Evolutionary conservation across 2,888 invertebrate species (phyloP).

Genomic region (Digitonthophagus gazella): DNA sequence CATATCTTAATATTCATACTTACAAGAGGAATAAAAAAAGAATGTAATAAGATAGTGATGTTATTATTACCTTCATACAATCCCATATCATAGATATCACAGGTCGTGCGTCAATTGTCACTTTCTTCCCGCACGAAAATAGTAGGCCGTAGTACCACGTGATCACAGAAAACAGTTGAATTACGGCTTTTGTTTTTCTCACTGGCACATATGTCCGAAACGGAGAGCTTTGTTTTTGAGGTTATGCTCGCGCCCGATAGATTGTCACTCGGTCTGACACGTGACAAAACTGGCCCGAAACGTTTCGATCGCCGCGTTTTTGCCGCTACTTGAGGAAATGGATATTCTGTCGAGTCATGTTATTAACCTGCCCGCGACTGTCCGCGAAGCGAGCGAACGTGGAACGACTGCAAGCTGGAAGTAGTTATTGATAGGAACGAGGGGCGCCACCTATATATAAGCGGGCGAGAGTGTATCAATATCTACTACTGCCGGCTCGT

Average conservation of each 20-base stretch:
- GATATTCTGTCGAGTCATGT: conserved; percentile 41
- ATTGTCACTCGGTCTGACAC: conserved; percentile 18
- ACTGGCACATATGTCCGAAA: too few species aligned
- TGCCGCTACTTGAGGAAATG: conserved; percentile 34
- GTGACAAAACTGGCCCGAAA: conserved; percentile 16
- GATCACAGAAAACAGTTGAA: too few species aligned
- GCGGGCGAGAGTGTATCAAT: conserved; percentile 27
- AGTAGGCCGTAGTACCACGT: too few species aligned
- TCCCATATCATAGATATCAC: conserved; percentile 41
- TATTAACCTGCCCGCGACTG: conserved; percentile 32
- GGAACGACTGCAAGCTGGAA: conserved; percentile 27
- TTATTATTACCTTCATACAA: conserved; percentile 47
- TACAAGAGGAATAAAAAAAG: neutral
- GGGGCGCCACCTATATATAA: conserved; percentile 17
- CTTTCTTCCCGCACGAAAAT: conserved; percentile 7
- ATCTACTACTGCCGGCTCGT: conserved; percentile 17
- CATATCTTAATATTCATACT: neutral
- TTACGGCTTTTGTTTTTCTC: too few species aligned
- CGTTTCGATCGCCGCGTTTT: conserved; percentile 11
- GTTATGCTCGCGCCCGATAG: conserved; percentile 2
- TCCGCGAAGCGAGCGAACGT: conserved; percentile 28
- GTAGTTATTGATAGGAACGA: conserved; percentile 28
- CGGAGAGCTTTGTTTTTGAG: too few species aligned
- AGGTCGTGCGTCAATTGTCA: conserved; percentile 8
- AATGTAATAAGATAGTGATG: conserved; percentile 7